Conservation (phyloP, 30 jellyfish, hydroid and myxozoan species). For the Hydractinia symbiolongicarpus region DNA sequence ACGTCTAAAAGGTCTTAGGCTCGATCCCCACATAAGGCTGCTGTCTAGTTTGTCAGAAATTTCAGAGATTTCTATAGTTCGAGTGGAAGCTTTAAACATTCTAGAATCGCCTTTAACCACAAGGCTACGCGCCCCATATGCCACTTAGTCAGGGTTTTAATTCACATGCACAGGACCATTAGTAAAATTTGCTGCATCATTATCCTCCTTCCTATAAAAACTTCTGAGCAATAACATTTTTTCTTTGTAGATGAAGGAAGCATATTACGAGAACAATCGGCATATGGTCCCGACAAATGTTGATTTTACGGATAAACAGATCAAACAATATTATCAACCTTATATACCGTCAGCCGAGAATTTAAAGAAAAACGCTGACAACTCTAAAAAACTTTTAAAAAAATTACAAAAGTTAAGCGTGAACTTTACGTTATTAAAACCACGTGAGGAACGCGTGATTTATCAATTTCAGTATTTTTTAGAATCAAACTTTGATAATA, state of each 20-base stretch:
- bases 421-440: slow-evolving; percentile 29
- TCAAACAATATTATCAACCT: slow-evolving; percentile 40
- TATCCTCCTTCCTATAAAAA: no score
- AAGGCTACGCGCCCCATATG: no score
- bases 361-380: slow-evolving; percentile 51
- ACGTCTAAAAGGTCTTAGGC: no score
- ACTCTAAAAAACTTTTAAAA: slow-evolving; percentile 30
- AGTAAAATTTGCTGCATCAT: no score
- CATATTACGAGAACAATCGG: slow-evolving; percentile 18
- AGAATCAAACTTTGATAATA: slow-evolving; percentile 53
- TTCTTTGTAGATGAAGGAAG: slow-evolving; percentile 14
- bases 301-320: slow-evolving; percentile 31
- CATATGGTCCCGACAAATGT: slow-evolving; percentile 26
- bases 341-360: slow-evolving; percentile 50
- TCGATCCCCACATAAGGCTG: no score
- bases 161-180: no score
- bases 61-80: no score
- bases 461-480: slow-evolving; percentile 48
- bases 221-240: not conserved
- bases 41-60: no score
- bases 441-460: slow-evolving; percentile 59
- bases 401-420: slow-evolving; percentile 25
- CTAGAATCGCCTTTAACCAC: no score
- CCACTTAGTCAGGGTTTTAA: no score
- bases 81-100: no score